Conservation (phyloP, 2,113 vertebrate species). For the Brevimyrus niger region DNA sequence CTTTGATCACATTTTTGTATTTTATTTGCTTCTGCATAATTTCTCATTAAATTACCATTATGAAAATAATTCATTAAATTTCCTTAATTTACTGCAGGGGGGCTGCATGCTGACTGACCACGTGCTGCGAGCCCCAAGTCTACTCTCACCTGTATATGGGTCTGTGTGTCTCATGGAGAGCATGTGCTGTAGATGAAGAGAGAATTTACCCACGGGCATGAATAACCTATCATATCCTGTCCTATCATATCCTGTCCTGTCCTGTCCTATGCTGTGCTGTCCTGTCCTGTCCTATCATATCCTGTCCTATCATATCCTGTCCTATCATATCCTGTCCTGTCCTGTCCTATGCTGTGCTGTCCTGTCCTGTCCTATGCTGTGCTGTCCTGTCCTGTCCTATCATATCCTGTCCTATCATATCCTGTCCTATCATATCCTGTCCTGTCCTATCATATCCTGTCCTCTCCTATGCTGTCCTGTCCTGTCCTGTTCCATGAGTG, state of each 20-base stretch:
- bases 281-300: neutral
- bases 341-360: too few relatives aligned
- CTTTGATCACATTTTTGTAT: neutral
- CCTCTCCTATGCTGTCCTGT: accelerated
- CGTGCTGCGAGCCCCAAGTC: neutral
- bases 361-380: too few relatives aligned
- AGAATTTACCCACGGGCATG: neutral
- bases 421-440: neutral
- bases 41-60: neutral
- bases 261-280: too few relatives aligned
- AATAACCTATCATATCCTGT: neutral
- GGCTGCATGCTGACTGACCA: neutral
- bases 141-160: neutral
- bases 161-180: neutral
- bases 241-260: neutral
- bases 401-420: neutral
- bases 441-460: neutral
- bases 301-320: neutral
- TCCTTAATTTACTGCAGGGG: too few relatives aligned
- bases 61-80: too few relatives aligned
- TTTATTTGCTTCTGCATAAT: neutral
- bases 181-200: neutral
- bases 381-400: neutral
- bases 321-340: too few relatives aligned
- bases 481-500: neutral